phyloP scores from a whole-genome alignment of 2,888 invertebrate species.

The Archips xylosteana region DNA sequence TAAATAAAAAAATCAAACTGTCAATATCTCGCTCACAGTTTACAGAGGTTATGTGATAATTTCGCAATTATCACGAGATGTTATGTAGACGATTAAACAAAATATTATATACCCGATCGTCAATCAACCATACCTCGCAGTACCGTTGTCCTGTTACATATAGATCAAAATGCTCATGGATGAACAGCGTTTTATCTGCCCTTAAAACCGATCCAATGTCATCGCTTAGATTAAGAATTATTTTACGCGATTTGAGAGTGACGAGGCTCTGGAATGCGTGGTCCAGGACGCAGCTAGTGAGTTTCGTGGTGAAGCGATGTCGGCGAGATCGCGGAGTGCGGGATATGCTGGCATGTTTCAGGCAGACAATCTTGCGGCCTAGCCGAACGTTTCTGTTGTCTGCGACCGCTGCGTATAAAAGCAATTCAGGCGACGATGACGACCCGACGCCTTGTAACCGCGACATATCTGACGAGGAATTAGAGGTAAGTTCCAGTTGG shows the following conservation, averaged over 20 bases:
- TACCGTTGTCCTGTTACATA: conserved; percentile 53
- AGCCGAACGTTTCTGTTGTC: conserved; percentile 69
- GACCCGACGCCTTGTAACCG: conserved; percentile 55
- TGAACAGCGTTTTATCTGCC: conserved; percentile 63
- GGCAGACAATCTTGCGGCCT: conserved; percentile 68
- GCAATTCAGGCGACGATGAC: conserved; percentile 53
- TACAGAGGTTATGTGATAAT: conserved; percentile 60
- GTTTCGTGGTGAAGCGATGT: conserved; percentile 68
- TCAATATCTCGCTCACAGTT: conserved; percentile 46
- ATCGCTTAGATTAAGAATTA: conserved; percentile 55
- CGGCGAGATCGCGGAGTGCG: conserved; percentile 69
- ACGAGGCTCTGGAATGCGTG: conserved; percentile 70
- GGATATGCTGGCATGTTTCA: conserved; percentile 71
- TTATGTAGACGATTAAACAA: conserved; percentile 65
- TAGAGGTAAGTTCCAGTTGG: conserved; percentile 62
- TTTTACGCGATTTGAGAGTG: conserved; percentile 68
- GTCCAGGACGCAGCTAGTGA: conserved; percentile 66
- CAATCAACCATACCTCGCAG: conserved; percentile 52
- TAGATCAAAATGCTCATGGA: conserved; percentile 57
- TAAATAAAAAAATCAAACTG: conserved; percentile 28
- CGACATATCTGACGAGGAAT: conserved; percentile 71
- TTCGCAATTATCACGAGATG: conserved; percentile 69
- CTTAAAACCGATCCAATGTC: conserved; percentile 39
- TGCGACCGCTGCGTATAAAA: conserved; percentile 73
- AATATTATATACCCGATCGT: conserved; percentile 57